A percentile compares a stretch with the other conserved stretches of the same genome.
Evolutionary conservation across 2,888 invertebrate species (phyloP).

Genomic region (Drosophila kambysellisi): DNA sequence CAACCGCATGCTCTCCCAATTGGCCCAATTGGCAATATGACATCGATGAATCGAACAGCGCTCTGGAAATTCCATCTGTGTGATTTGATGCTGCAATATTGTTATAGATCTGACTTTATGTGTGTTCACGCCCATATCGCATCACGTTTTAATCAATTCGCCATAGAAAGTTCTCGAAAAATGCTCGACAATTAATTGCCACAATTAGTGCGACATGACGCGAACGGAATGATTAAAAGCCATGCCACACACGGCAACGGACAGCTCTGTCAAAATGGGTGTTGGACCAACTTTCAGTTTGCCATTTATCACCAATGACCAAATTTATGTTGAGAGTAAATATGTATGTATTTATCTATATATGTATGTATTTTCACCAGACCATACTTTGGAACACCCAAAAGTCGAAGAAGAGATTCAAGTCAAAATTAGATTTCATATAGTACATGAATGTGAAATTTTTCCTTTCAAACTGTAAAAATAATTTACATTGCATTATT

Average conservation of each 20-base stretch:
- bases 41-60: constrained; percentile 11
- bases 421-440: background rate
- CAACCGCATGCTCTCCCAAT: background rate
- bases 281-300: constrained; percentile 28
- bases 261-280: constrained; percentile 24
- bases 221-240: constrained; percentile 68
- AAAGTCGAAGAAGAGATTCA: background rate
- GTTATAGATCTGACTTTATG: constrained; percentile 27
- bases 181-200: constrained; percentile 70
- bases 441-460: background rate
- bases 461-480: no score
- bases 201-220: constrained; percentile 74
- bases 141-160: constrained; percentile 46
- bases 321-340: constrained; percentile 1
- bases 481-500: background rate
- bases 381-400: background rate
- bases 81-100: constrained; percentile 47
- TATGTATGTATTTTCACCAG: background rate
- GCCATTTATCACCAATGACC: constrained; percentile 32
- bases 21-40: constrained; percentile 3
- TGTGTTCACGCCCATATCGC: constrained; percentile 33
- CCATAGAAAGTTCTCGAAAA: constrained; percentile 42
- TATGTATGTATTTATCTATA: background rate
- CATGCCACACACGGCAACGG: constrained; percentile 10
- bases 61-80: constrained; percentile 16